phyloP scores from a whole-genome alignment of 2,113 vertebrate genomes.

The Serinus canaria region DNA sequence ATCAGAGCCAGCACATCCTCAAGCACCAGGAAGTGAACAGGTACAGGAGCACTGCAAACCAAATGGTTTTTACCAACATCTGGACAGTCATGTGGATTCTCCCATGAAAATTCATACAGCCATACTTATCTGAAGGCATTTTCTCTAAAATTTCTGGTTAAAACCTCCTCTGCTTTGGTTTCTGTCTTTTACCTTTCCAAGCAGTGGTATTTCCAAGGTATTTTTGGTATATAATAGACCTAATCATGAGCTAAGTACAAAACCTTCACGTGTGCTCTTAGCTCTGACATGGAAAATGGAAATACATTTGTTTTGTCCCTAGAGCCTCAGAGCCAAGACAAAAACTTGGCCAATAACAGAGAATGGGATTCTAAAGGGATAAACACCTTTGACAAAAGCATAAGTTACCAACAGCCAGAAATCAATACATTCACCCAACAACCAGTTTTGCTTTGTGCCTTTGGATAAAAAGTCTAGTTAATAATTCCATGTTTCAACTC shows the following conservation, averaged over 20 bases:
- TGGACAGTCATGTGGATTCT: neutral
- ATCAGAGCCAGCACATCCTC: neutral
- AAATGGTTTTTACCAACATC: neutral
- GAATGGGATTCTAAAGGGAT: neutral
- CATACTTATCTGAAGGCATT: neutral
- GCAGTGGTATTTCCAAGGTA: neutral
- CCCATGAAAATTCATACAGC: neutral
- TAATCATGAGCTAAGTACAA: neutral
- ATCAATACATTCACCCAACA: neutral
- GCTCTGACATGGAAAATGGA: neutral
- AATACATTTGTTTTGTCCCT: neutral
- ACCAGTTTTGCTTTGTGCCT: neutral
- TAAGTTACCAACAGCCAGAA: neutral
- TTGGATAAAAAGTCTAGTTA: neutral
- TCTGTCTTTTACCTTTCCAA: neutral
- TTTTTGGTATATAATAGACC: neutral
- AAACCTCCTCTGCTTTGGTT: neutral
- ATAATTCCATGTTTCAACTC: neutral
- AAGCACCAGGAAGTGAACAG: neutral
- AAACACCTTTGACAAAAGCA: neutral
- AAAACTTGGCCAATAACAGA: neutral
- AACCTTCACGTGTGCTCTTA: neutral
- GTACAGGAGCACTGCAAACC: neutral
- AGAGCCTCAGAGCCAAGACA: neutral
- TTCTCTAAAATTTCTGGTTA: neutral